Percentiles rank a stretch among this genome's conserved stretches.
phyloP scores from a whole-genome alignment of 2,888 invertebrate genomes.

The Rhorus exstirpatorius region DNA sequence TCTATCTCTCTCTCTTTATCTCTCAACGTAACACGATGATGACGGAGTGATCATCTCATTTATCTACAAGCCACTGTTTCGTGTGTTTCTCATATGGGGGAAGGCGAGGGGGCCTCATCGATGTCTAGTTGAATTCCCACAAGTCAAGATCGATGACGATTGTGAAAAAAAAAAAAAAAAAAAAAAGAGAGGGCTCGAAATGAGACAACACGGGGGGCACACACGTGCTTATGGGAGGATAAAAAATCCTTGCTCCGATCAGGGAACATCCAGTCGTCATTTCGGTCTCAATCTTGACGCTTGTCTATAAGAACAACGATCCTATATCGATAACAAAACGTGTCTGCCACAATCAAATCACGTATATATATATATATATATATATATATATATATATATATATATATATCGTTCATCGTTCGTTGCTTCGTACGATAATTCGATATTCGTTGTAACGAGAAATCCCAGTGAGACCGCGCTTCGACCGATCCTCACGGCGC shows the following conservation, averaged over 20 bases:
- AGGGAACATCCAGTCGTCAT: slow-evolving; percentile 73
- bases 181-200: too few species aligned
- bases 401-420: too few species aligned
- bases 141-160: slow-evolving; percentile 24
- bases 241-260: slow-evolving; percentile 75
- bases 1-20: neutral
- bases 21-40: neutral
- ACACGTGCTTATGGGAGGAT: slow-evolving; percentile 71
- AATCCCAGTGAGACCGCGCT: too few species aligned
- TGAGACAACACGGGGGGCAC: too few species aligned
- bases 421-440: too few species aligned
- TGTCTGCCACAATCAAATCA: too few species aligned
- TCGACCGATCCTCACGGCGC: too few species aligned
- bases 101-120: too few species aligned
- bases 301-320: neutral
- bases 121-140: slow-evolving; percentile 36
- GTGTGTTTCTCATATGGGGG: neutral
- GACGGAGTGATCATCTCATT: slow-evolving; percentile 4
- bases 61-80: neutral
- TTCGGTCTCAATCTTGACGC: slow-evolving; percentile 56
- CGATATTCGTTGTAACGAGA: too few species aligned
- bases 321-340: neutral
- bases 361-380: too few species aligned
- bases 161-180: slow-evolving; percentile 12
- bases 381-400: too few species aligned